phyloP scores from a whole-genome alignment of 92 coral and sea anemone genomes.

The Phenganax subtilis region DNA sequence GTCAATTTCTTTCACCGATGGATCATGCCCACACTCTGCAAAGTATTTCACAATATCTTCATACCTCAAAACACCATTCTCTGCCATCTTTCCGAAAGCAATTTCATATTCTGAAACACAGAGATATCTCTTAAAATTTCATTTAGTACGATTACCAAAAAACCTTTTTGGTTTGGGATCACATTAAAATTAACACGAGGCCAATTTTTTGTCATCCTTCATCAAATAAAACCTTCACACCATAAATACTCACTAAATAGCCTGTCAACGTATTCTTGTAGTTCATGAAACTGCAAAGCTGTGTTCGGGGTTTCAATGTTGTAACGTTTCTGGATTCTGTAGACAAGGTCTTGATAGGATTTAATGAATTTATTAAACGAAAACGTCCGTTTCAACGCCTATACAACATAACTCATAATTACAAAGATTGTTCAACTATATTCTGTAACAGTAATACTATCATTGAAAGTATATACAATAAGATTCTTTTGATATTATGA shows the following conservation, averaged over 20 bases:
- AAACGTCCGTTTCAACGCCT: constrained; percentile 93
- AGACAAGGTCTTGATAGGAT: constrained; percentile 80
- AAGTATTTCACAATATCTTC: constrained; percentile 82
- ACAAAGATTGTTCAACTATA: too few species aligned
- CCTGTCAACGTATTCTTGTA: constrained; percentile 93
- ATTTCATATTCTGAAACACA: constrained; percentile 76
- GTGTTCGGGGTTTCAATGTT: constrained; percentile 81
- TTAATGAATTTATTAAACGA: constrained; percentile 87
- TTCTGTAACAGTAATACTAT: too few species aligned
- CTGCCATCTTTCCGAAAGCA: constrained; percentile 89
- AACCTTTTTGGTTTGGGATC: too few species aligned
- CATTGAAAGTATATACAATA: too few species aligned
- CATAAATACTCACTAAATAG: constrained; percentile 62
- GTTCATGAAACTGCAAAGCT: constrained; percentile 78
- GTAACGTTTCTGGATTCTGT: constrained; percentile 81
- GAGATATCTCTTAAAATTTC: background rate
- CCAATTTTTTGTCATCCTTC: too few species aligned
- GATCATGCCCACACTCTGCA: constrained; percentile 78
- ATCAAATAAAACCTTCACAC: background rate
- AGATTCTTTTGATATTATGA: background rate
- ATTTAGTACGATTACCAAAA: background rate
- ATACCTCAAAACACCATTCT: constrained; percentile 61
- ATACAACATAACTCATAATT: background rate
- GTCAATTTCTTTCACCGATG: constrained; percentile 92
- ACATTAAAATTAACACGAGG: too few species aligned